Conservation (phyloP, 2,797 vertebrate species). For the Gephyroberyx darwinii region DNA sequence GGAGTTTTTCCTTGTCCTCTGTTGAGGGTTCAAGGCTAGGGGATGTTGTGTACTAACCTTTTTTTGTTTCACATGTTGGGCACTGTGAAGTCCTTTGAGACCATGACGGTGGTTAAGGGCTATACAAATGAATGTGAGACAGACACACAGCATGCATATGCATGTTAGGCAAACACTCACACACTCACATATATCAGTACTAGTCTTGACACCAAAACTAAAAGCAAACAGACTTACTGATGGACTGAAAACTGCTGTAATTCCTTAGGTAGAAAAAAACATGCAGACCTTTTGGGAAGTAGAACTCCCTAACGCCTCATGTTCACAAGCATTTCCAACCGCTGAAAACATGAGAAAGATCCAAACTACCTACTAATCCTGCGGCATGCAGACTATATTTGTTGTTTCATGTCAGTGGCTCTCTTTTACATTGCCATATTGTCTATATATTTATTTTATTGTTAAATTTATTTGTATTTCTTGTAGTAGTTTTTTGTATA, state of each 20-base stretch:
- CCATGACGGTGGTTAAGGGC: too few relatives aligned
- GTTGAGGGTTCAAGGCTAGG: too few relatives aligned
- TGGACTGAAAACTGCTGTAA: conserved; percentile 46
- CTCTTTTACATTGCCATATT: background rate
- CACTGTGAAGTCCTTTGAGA: too few relatives aligned
- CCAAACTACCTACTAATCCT: conserved; percentile 23
- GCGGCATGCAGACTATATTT: background rate
- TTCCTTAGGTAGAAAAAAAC: conserved; percentile 25
- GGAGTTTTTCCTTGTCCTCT: background rate
- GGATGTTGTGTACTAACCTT: too few relatives aligned
- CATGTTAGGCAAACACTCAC: conserved; percentile 7
- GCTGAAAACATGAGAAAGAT: conserved; percentile 9
- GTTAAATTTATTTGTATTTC: too few relatives aligned
- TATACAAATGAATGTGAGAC: too few relatives aligned
- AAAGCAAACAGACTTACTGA: conserved; percentile 30
- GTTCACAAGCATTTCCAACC: conserved; percentile 29
- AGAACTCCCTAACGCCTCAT: conserved; percentile 31
- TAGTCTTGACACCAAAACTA: conserved; percentile 5
- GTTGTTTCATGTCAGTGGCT: conserved; percentile 42
- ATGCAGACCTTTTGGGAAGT: conserved; percentile 31
- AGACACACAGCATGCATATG: background rate
- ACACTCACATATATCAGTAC: conserved; percentile 16
- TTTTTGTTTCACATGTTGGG: too few relatives aligned
- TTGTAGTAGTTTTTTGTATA: too few relatives aligned
- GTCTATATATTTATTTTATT: too few relatives aligned